Percentiles rank a stretch among this genome's conserved stretches.
These are phyloP conservation scores for Ooceraea biroi DNA, from an alignment of 1,140 invertebrate species.

Conservation along the genomic window DNA sequence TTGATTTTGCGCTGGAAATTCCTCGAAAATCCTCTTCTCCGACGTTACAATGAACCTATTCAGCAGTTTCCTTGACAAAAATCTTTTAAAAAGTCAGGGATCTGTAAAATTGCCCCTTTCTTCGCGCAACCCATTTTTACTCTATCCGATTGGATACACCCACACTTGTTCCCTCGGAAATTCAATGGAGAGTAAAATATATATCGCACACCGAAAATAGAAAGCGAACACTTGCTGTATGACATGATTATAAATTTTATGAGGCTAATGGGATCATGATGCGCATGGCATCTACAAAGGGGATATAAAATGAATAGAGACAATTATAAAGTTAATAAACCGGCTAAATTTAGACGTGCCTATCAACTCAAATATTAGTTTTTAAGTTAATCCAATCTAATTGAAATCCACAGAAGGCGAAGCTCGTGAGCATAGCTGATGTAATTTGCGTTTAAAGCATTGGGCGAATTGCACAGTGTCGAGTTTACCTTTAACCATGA, in stretches of 20 bases:
- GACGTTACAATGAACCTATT: constrained; percentile 10
- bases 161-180: background rate
- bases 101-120: constrained; percentile 37
- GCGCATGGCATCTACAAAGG: no score
- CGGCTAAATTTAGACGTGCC: background rate
- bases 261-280: background rate
- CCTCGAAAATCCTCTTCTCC: constrained; percentile 1
- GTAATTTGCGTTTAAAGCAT: constrained; percentile 49
- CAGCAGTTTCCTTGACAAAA: background rate
- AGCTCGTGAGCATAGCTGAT: constrained; percentile 18
- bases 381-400: constrained; percentile 29
- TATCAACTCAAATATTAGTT: constrained; percentile 6
- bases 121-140: background rate
- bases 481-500: constrained; percentile 58
- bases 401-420: constrained; percentile 34
- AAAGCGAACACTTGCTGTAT: background rate
- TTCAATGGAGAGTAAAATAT: background rate
- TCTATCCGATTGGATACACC: constrained; percentile 3
- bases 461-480: constrained; percentile 36
- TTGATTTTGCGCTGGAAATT: constrained; percentile 30
- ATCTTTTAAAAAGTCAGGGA: constrained; percentile 22
- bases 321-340: background rate
- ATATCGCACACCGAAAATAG: background rate
- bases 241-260: constrained; percentile 6
- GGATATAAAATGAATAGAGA: no score